Evolutionary conservation across 2,113 vertebrate species (phyloP), one percentile per base, ranked within the genome.

Genomic region (Hyla sarda): DNA sequence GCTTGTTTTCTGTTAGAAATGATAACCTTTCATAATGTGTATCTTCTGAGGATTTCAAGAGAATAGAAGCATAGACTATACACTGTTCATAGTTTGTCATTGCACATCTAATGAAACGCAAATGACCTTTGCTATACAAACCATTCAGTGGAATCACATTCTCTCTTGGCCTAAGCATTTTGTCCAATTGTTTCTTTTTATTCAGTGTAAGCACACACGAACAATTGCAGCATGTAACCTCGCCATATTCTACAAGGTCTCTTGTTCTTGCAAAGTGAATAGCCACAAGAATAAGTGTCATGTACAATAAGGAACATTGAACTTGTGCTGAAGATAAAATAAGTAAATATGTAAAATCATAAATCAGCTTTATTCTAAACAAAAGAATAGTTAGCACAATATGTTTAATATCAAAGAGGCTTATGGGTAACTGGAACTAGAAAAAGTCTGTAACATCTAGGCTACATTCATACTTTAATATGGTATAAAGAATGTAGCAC

Each of bases 131-230:
- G 73, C 83, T 47, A 50, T 76, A 74, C 37, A n/a, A 76, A 34
- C 77, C 56, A 50, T 47, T 85, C 28, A 75, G 62, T 67, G 37
- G 30, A 58, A 45, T 28, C 69, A 37, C 30, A n/a, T 85, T 77
- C 62, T 41, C 73, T 37, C 67, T 32, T 85, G 34, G 83, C 56
- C 19, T 58, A 28, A 84, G 82, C 52, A 30, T 58, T 84, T 41
- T 75, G 54, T 84, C 37, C 72, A 84, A 73, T 84, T 75, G 50
- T 84, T 72, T 84, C 47, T 47, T 60, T 75, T 60, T 75, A 75
- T 62, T 75, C 69, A 25, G 48, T 84, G 32, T 84, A 75, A 60
- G 52, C 37, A 30, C 52, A 62, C 41, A 30, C 21, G 23, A 30
- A 75, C 69, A 84, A 84, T 60, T 45, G 69, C 41, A 60, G 52